A percentile compares a stretch with the other conserved stretches of the same genome.
These are phyloP conservation scores for Pteropus rufus DNA, from an alignment of 2,797 vertebrate species.

Conservation along the genomic window DNA sequence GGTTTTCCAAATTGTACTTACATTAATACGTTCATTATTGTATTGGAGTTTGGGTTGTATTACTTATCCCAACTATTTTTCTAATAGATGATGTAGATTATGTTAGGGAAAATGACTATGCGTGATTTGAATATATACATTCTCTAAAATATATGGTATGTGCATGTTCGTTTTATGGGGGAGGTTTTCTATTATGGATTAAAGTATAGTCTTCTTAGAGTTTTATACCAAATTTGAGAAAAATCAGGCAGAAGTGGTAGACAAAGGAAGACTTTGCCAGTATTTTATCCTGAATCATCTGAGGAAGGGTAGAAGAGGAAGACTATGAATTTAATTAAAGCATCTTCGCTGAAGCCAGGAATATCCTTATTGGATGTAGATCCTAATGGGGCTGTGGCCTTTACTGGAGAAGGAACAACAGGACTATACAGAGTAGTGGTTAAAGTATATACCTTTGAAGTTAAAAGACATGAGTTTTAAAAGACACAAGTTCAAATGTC, in stretches of 20 bases:
- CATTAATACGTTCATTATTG: conserved; percentile 20
- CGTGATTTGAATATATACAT: not conserved
- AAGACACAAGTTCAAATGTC: not conserved
- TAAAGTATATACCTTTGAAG: not conserved
- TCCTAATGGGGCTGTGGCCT: not conserved
- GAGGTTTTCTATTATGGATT: not conserved
- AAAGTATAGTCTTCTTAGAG: not conserved
- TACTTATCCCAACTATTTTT: not conserved
- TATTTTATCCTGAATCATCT: not conserved
- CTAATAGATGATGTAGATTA: not conserved
- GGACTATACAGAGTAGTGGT: not conserved
- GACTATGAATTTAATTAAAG: not conserved
- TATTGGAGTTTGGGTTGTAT: not conserved
- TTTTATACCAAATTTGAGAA: not conserved
- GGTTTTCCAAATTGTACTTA: conserved; percentile 24
- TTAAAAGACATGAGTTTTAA: not conserved
- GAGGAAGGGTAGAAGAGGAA: not conserved
- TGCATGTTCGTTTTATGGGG: not conserved
- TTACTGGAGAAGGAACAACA: not conserved
- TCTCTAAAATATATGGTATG: not conserved
- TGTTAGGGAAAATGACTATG: not conserved
- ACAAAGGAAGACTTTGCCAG: not conserved
- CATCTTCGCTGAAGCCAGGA: not conserved
- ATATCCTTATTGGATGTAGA: not conserved
- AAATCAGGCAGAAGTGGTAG: not conserved